Evolutionary conservation across 2,113 vertebrate species (phyloP), one percentile per base, ranked within the genome.

Genomic region (Aramus guarauna): DNA sequence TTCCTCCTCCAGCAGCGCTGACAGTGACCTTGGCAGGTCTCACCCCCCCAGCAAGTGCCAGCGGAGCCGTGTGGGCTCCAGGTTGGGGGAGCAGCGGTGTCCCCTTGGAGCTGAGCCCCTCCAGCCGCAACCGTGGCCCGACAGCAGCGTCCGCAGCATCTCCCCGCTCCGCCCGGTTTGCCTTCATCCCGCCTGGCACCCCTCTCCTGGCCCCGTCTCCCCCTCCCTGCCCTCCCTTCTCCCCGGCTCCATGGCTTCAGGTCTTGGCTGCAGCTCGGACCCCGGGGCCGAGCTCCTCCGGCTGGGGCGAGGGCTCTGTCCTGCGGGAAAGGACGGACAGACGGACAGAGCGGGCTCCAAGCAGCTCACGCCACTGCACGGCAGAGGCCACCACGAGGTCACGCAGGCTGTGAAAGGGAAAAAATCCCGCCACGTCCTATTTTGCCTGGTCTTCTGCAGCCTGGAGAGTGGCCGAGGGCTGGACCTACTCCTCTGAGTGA

Each of bases 51-150:
- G 27, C 9, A 18, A 48, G 16, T 15, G 45, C 53, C 64, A 37
- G 53, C 1, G 0, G 29, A 30, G 32, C 1, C 1, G 0, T 3
- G 12, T 13, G 15, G 34, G 34, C 17, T 75, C 14, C 0, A 0
- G 14, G 5, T 8, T 0, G 0, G 13, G 4, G 20, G 18, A 11
- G 15, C 45, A 30, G 32, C 15, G 27, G 11, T 14, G 23, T 43
- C 45, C 69, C 45, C 59, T 37, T 7, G 30, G 50, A 78, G 23
- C 64, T 59, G n/a, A 85, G 50, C 84, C 17, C 64, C 32, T n/a
- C 60, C 60, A 34, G 30, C 20, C 5, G 0, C 41, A 30, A 30
- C 48, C 2, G 0, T 39, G 53, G 9, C 29, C 39, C 0, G 0
- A 7, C 21, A 41, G 67, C 64, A 52, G 20, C 3, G 15, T 39